Base-by-base conservation (phyloP, 2,113 vertebrate species). In the Marmota flaviventris region DNA sequence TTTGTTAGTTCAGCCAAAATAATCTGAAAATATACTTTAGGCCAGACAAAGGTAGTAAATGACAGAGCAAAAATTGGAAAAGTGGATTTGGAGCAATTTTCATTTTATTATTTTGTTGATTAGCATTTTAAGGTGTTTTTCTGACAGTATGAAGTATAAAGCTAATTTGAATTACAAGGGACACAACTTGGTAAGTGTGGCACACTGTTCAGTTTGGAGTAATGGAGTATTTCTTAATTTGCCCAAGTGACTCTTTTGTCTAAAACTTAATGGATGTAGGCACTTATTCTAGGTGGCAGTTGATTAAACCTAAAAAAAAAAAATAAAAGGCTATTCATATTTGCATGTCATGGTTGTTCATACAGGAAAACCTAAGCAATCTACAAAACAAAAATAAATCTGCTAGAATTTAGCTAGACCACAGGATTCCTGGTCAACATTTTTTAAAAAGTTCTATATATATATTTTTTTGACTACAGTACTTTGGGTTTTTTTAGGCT, bases 1-100 rank as follows among this genome's bases (percentile, higher is more conserved):
- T 93, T 92, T 93, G 5, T 48, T 56, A 48, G 3, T 81, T 10
- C 4, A 93, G 29, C 8, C 37, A 82, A 65, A 91, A 61, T 39
- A 85, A 91, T 67, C 32, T 90, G 61, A 76, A 94, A 79, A 84
- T 87, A 39, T 75, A 45, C n/a, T 89, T 45, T 95, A 42, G 18
- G 11, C 17, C 25, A 82, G 85, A 89, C 25, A 42, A 4, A 65
- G 45, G 53, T n/a, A 37, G 58, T 89, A 96, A 93, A 83, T 85
- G 29, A 58, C 24, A 18, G 9, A 79, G 27, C 11, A 84, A 93
- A 83, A 84, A 25, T 34, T 39, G 37, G 4, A 92, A 89, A 20
- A 79, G 1, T 1, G 5, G 8, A 48, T 42, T 73, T 20, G 8
- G 34, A 75, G 70, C 6, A 89, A 93, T 4, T 51, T 22, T 82